Base-by-base conservation (phyloP, 2,888 invertebrate genomes). In the Mythimna impura region DNA sequence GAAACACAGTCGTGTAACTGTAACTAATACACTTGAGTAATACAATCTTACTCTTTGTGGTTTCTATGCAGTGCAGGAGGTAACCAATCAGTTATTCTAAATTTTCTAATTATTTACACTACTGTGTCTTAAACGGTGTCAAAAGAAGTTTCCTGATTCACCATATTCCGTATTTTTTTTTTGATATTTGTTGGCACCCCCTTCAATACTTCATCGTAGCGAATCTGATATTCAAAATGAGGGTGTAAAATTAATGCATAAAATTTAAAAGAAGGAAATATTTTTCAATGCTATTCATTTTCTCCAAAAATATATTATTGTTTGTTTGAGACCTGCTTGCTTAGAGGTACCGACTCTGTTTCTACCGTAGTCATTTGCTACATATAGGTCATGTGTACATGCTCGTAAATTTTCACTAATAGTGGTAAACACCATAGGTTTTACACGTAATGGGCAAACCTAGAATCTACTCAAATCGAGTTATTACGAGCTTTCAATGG, bases 1-100 rank as follows among this genome's bases (percentile, higher is more conserved):
- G 9, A 47, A 50, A 25, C 30, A 58, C 73, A 63, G 17, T 64
- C 64, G 58, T 36, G 20, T n/a, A 14, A 30, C 71, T 71, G 63
- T 40, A 79, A 78, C 50, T 78, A 71, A 64, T 76, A 75, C 20
- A 6, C 40, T 6, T n/a, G n/a, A 20, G 34, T 47, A 43, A 25
- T 60, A 47, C 58, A 30, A 64, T 64, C 12, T 57, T 62, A 52
- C 50, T 34, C 10, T 61, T 73, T 80, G 76, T 65, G 61, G 76
- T 76, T 61, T 58, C 25, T 73, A 64, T 55, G 36, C 30, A 64
- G 54, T 60, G 36, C 30, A 64, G 40, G 61, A 40, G 30, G 9
- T 50, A 17, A 78, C 10, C 20, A 55, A 62, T 62, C 71, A 30
- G 36, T 22, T 1, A 25, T 57, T 73, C 14, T 40, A 76, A 22